These are phyloP conservation scores for Neoitamus cyanurus DNA, from an alignment of 2,888 invertebrate genomes.

Conservation along the genomic window DNA sequence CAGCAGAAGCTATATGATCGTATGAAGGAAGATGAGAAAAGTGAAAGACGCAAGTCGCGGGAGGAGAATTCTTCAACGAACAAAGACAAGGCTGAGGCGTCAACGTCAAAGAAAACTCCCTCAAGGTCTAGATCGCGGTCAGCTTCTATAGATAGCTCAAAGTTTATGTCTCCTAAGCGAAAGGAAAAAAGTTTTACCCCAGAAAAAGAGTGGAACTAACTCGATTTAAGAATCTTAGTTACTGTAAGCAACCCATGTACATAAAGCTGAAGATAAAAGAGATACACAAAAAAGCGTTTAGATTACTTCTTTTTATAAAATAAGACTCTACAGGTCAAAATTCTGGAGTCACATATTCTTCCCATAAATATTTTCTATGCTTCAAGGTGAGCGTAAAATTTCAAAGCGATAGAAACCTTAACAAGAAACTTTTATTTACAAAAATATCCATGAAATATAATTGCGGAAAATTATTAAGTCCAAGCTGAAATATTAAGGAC, in stretches of 20 bases:
- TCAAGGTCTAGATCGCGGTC: slow-evolving; percentile 30
- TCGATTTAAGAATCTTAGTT: not conserved
- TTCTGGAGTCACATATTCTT: too few relatives aligned
- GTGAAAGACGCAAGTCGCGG: slow-evolving; percentile 45
- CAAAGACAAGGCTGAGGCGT: slow-evolving; percentile 48
- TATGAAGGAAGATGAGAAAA: slow-evolving; percentile 59
- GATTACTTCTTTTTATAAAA: not conserved
- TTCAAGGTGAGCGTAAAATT: too few relatives aligned
- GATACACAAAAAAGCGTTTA: not conserved
- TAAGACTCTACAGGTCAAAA: too few relatives aligned
- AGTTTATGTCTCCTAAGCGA: slow-evolving; percentile 54
- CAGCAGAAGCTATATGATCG: slow-evolving; percentile 62
- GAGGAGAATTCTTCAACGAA: slow-evolving; percentile 55
- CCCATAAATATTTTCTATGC: too few relatives aligned
- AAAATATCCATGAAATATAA: not conserved
- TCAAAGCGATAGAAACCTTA: too few relatives aligned
- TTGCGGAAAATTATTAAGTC: not conserved
- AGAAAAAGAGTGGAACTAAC: slow-evolving; percentile 37
- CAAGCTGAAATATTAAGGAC: not conserved
- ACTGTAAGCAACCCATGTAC: not conserved
- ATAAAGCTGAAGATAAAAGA: not conserved
- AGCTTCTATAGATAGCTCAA: slow-evolving; percentile 52
- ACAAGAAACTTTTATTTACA: not conserved
- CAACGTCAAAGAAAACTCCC: not conserved
- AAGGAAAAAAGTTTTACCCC: slow-evolving; percentile 51